These are phyloP conservation scores for Melanerpes aurifrons DNA, from an alignment of 2,113 vertebrate genomes.

Conservation along the genomic window DNA sequence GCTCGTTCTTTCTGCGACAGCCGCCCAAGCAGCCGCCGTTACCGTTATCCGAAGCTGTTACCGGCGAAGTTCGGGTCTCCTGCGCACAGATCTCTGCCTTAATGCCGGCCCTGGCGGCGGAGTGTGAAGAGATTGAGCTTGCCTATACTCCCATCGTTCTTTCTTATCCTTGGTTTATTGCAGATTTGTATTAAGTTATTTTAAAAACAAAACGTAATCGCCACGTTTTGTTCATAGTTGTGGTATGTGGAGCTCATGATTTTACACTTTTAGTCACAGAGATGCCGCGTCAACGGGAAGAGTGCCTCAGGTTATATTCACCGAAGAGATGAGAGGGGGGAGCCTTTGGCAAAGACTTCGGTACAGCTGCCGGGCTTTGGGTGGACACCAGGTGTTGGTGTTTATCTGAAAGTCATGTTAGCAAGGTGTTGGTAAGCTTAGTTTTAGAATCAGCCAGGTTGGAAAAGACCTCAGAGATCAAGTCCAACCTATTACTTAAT, in stretches of 20 bases:
- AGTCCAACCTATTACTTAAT: too few relatives aligned
- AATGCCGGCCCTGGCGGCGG: not conserved
- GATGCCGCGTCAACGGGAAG: rapidly evolving
- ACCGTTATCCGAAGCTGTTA: too few relatives aligned
- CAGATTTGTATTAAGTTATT: not conserved
- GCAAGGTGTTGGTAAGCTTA: not conserved
- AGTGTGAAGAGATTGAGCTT: not conserved
- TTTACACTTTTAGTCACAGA: not conserved
- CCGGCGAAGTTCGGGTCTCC: rapidly evolving
- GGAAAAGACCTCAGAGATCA: too few relatives aligned
- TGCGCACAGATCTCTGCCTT: not conserved
- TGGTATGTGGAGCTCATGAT: not conserved
- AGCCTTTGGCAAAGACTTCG: too few relatives aligned
- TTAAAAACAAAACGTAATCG: not conserved
- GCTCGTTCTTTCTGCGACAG: too few relatives aligned
- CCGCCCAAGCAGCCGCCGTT: too few relatives aligned
- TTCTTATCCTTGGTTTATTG: not conserved
- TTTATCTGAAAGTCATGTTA: not conserved
- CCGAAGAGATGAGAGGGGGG: not conserved
- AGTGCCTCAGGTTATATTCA: not conserved
- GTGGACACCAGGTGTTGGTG: not conserved
- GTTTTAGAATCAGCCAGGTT: not conserved
- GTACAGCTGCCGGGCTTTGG: not conserved
- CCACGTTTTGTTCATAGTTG: not conserved
- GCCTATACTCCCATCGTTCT: rapidly evolving